Evolutionary conservation across 2,888 invertebrate species (phyloP).

Genomic region (Caenorhabditis virilis): DNA sequence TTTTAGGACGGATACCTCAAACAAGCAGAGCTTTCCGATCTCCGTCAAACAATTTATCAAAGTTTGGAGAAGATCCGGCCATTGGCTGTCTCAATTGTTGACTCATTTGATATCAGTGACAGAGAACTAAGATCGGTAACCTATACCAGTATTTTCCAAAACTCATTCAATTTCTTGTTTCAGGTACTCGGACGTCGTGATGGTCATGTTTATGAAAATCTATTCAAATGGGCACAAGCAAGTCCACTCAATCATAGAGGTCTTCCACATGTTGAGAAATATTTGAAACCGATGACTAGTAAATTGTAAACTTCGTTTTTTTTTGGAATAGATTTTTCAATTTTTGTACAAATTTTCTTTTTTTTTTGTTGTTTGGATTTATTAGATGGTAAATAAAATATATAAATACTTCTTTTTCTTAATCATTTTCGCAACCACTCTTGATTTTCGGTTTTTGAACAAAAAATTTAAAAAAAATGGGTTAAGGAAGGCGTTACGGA

Average conservation of each 20-base stretch:
- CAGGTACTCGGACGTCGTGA: slow-evolving; percentile 69
- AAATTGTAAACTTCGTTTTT: slow-evolving; percentile 18
- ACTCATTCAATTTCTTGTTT: not conserved
- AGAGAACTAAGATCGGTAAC: slow-evolving; percentile 68
- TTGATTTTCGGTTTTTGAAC: too few species aligned
- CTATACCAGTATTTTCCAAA: not conserved
- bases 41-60: slow-evolving; percentile 39
- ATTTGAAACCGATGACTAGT: slow-evolving; percentile 34
- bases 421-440: too few species aligned
- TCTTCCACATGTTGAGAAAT: slow-evolving; percentile 37
- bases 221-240: slow-evolving; percentile 69
- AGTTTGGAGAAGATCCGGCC: slow-evolving; percentile 75
- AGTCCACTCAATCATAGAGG: slow-evolving; percentile 47
- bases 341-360: too few species aligned
- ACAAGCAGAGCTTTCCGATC: slow-evolving; percentile 12
- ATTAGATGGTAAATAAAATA: too few species aligned
- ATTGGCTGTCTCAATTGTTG: slow-evolving; percentile 87
- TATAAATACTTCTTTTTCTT: too few species aligned
- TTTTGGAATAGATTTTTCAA: too few species aligned
- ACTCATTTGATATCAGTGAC: slow-evolving; percentile 80
- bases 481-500: too few species aligned
- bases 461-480: too few species aligned
- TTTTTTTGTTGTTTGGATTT: too few species aligned
- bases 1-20: slow-evolving; percentile 31
- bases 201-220: slow-evolving; percentile 68